Evolutionary conservation across 2,797 vertebrate species (phyloP), one percentile per base, ranked within the genome.

Genomic region (Diceros bicornis): DNA sequence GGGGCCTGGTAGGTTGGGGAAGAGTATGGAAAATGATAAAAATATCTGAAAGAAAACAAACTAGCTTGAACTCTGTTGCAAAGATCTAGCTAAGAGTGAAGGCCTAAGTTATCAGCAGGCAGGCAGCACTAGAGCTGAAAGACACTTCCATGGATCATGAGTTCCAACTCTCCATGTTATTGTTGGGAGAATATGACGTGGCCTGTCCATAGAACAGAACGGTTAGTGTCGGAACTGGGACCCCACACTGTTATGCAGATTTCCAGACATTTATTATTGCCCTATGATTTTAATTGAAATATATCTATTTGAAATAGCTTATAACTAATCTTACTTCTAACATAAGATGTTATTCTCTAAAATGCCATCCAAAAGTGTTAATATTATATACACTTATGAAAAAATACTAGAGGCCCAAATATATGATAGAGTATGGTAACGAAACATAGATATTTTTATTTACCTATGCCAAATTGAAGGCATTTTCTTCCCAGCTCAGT

Each of bases 91-190:
- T 61, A 5, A 13, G 4, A 74, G 27, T 23, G 25, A 90, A 79
- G 23, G 8, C 2, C 0, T 0, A 0, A 7, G 1, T 14, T 16
- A 69, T 13, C 0, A 37, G 2, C 23, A 59, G 18, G 47, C 21
- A 8, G 32, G 32, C 16, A 41, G 16, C 0, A 25, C 0, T 18
- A n/a, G 23, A 75, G 4, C 0, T 4, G 61, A 77, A 61, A 57
- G 2, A 7, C n/a, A 7, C 5, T n/a, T 61, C 13, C 57, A 1
- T 11, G 6, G 27, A 23, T 2, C 5, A 14, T 11, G n/a, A 66
- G n/a, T 75, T 50, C 14, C 21, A 47, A 2, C 12, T 16, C 5
- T 8, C 8, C 6, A 1, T 21, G 11, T 9, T 44, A 10, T 6
- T 25, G 1, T 29, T 91, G 4, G 3, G 9, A 79, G 21, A 16